Evolutionary conservation across 1,140 invertebrate genomes (phyloP).

Genomic region (Anoplolepis gracilipes): DNA sequence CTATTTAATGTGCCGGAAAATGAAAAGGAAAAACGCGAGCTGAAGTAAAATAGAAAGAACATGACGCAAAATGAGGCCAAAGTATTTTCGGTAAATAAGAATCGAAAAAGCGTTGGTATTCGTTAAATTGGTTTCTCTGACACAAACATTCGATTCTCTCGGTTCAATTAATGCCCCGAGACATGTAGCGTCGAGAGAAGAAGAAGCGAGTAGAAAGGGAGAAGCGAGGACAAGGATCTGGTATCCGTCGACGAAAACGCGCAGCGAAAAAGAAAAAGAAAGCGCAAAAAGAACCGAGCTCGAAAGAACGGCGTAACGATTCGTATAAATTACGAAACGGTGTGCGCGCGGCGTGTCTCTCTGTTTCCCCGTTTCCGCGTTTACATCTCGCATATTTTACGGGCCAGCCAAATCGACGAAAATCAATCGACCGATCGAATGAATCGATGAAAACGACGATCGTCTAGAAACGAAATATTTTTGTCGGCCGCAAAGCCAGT

Average conservation of each 20-base stretch:
- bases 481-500: slow-evolving; percentile 18
- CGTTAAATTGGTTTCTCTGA: slow-evolving; percentile 69
- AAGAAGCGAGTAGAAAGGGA: not conserved
- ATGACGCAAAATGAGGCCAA: slow-evolving; percentile 30
- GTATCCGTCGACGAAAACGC: slow-evolving; percentile 1
- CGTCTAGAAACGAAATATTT: slow-evolving; percentile 18
- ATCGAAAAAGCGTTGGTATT: slow-evolving; percentile 41
- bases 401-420: not conserved
- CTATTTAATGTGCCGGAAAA: slow-evolving; percentile 4
- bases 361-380: slow-evolving; percentile 18
- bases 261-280: not conserved
- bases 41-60: not conserved
- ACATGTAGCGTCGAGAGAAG: slow-evolving; percentile 51
- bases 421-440: not conserved
- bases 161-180: slow-evolving; percentile 68
- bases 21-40: not conserved
- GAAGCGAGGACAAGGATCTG: not conserved
- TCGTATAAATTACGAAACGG: slow-evolving; percentile 51
- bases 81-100: slow-evolving; percentile 52
- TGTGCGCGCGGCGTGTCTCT: not conserved
- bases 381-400: slow-evolving; percentile 29
- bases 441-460: slow-evolving; percentile 2
- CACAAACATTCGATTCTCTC: slow-evolving; percentile 67
- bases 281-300: no score
- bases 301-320: slow-evolving; percentile 22